Percentiles rank a stretch among this genome's conserved stretches.
Conservation (phyloP, 1,140 invertebrate genomes). For the Cydia fagiglandana region DNA sequence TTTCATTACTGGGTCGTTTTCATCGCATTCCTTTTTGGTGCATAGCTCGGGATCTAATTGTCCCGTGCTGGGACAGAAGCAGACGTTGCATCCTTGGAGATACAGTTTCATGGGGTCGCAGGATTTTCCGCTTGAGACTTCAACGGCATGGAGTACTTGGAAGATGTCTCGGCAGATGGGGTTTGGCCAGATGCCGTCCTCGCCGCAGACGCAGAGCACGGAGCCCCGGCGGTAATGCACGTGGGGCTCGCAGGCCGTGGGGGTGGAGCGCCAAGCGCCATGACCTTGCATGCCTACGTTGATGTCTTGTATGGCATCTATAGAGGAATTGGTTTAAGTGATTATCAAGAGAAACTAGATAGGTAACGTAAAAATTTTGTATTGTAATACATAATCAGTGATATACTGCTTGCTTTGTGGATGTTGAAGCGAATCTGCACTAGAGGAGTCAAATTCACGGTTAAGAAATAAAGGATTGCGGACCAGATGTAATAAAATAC, state of each 20-base stretch:
- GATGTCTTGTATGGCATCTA: constrained; percentile 62
- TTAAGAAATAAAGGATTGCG: too few relatives aligned
- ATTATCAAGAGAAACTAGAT: constrained; percentile 17
- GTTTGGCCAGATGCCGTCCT: constrained; percentile 69
- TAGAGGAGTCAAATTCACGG: too few relatives aligned
- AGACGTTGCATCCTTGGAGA: constrained; percentile 63
- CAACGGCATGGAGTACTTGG: constrained; percentile 53
- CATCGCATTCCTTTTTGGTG: constrained; percentile 54
- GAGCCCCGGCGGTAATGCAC: constrained; percentile 50
- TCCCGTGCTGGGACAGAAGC: constrained; percentile 54
- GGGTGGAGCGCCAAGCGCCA: constrained; percentile 56
- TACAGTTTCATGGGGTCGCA: constrained; percentile 60
- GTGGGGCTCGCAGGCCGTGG: constrained; percentile 51
- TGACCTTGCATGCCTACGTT: constrained; percentile 67
- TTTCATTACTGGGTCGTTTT: constrained; percentile 49
- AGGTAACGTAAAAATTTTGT: not conserved
- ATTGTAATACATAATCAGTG: too few relatives aligned
- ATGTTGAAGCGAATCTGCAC: too few relatives aligned
- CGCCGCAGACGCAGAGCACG: constrained; percentile 59
- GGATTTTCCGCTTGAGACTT: constrained; percentile 38
- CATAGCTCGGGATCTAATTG: constrained; percentile 52
- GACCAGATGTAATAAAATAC: too few relatives aligned
- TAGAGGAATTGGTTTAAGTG: constrained; percentile 16
- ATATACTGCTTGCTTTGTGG: too few relatives aligned
- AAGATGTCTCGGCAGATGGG: constrained; percentile 61